phyloP scores from a whole-genome alignment of 2,888 invertebrate genomes.

The Lochmaea capreae region DNA sequence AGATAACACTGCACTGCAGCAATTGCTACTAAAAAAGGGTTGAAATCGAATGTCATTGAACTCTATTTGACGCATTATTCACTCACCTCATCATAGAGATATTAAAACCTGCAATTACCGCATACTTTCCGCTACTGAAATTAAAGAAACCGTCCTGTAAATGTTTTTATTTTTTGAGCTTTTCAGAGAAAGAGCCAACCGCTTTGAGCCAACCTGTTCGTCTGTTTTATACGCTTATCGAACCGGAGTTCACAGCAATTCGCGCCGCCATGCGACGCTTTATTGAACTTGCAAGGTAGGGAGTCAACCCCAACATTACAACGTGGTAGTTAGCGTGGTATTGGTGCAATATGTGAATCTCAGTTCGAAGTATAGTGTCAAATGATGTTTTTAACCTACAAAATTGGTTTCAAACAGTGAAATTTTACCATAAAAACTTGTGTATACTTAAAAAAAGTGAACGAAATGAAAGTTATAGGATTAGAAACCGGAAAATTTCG shows the following conservation, averaged over 20 bases:
- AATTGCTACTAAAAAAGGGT: slow-evolving; percentile 21
- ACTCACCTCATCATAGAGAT: not conserved
- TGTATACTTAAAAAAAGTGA: slow-evolving; percentile 11
- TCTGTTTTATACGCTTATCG: slow-evolving; percentile 56
- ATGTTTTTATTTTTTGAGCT: slow-evolving; percentile 12
- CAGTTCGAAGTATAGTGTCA: slow-evolving; percentile 22
- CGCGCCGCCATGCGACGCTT: slow-evolving; percentile 62
- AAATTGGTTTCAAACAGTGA: slow-evolving; percentile 17
- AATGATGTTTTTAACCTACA: slow-evolving; percentile 22
- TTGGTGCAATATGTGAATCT: slow-evolving; percentile 50
- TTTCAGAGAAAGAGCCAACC: slow-evolving; percentile 17
- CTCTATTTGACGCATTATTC: slow-evolving; percentile 11
- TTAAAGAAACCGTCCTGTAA: slow-evolving; percentile 22
- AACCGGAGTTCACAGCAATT: slow-evolving; percentile 47
- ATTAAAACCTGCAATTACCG: slow-evolving; percentile 16
- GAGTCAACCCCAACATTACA: slow-evolving; percentile 65
- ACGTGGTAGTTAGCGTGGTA: slow-evolving; percentile 61
- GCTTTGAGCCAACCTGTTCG: slow-evolving; percentile 41
- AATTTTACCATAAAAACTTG: not conserved
- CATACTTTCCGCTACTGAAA: not conserved
- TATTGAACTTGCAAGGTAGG: slow-evolving; percentile 58
- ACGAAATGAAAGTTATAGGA: not conserved
- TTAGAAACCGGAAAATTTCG: not conserved
- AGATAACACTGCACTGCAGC: slow-evolving; percentile 26
- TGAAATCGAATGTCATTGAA: slow-evolving; percentile 28